Evolutionary conservation across 1,140 invertebrate species (phyloP).

Genomic region (Stegodyphus dumicola): DNA sequence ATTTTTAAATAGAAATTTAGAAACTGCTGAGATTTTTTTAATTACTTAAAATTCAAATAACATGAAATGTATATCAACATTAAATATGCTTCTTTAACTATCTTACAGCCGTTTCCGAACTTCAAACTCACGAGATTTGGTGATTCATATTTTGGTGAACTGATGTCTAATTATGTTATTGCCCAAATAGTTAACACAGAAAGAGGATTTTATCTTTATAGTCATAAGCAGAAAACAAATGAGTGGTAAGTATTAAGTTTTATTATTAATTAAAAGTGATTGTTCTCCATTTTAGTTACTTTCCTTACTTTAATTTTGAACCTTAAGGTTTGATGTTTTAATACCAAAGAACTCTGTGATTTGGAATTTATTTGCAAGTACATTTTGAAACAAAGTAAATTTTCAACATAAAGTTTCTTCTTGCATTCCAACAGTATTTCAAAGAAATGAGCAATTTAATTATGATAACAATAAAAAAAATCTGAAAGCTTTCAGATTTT

Average conservation of each 20-base stretch:
- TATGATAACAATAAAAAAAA: too few species aligned
- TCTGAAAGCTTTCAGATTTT: too few species aligned
- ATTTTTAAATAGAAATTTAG: not conserved
- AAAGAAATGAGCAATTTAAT: too few species aligned
- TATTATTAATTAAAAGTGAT: not conserved
- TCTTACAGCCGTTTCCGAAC: slow-evolving; percentile 27
- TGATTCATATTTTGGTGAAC: slow-evolving; percentile 47
- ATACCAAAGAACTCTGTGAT: too few species aligned
- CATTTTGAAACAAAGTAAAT: too few species aligned
- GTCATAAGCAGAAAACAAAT: slow-evolving; percentile 39
- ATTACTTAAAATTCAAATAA: not conserved
- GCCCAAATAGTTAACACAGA: slow-evolving; percentile 54
- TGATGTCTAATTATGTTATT: slow-evolving; percentile 57
- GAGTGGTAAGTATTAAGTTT: slow-evolving; percentile 20
- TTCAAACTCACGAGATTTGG: slow-evolving; percentile 43
- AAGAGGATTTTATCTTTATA: slow-evolving; percentile 25
- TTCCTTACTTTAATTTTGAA: too few species aligned
- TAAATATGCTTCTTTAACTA: not conserved
- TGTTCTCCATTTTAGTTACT: too few species aligned
- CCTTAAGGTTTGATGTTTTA: too few species aligned
- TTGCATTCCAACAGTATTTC: too few species aligned
- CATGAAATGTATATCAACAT: not conserved
- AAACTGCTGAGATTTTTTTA: not conserved
- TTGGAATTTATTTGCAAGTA: too few species aligned
- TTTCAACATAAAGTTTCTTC: too few species aligned